Base-by-base conservation (phyloP, 2,888 invertebrate genomes). In the Myopa tessellatipennis region DNA sequence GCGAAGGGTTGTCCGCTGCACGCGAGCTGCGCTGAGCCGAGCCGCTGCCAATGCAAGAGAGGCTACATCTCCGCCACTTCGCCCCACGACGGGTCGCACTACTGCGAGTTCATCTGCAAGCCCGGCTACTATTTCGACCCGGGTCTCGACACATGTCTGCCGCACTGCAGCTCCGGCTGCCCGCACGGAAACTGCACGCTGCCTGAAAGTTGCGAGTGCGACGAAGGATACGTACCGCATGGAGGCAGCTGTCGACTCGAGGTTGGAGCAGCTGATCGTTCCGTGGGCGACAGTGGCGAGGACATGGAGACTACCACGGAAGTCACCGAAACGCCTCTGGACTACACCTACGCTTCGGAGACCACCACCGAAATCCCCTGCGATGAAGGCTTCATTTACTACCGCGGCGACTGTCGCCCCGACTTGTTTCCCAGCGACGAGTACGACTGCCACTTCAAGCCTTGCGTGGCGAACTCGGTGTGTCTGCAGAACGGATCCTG, bases 61-160 rank as follows among this genome's bases (percentile, higher is more conserved):
- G 87, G 86, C 40, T 86, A 85, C 69, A 77, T 86, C 1, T 82
- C 85, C 1, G 82, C 81, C 1, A 68, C 80, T n/a, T 79, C 81
- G 1, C 79, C 79, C 67, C 80, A 72, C 12, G 81, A 84, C 74
- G 82, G 80, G 18, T 82, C 81, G 68, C 85, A 83, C 67, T 84
- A 82, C 67, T 86, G 86, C 72, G 84, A 85, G 61, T 87, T 87
- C 4, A 82, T 84, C 52, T 87, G 87, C 38, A 79, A 81, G 16
- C 77, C 81, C 0, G 85, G 85, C 34, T 85, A 67, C 4, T 72
- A 63, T 4, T 18, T 4, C 5, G 70, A 69, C 34, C 7, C 79
- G 14, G 81, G 80, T 18, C 81, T 81, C 61, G 83, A 82, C 55
- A 83, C 80, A 63, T 86, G 86, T 70, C 83, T 84, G 61, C 87